These are phyloP conservation scores for Nebria salina DNA, from an alignment of 2,888 invertebrate genomes.

Conservation along the genomic window DNA sequence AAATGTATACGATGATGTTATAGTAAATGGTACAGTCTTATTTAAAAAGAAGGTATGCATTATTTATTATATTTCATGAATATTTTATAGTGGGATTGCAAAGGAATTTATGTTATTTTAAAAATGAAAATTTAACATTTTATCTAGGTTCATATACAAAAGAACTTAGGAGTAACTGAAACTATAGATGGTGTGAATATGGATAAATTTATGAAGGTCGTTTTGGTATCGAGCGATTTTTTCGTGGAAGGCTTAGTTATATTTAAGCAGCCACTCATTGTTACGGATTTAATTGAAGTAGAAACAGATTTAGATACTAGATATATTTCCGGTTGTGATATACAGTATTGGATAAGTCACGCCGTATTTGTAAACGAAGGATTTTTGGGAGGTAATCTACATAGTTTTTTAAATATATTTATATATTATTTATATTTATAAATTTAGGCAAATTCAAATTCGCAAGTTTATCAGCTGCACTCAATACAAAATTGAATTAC, in stretches of 20 bases:
- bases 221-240: constrained; percentile 58
- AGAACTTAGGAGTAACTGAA: constrained; percentile 54
- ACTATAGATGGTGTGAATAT: constrained; percentile 58
- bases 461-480: constrained; percentile 60
- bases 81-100: neutral
- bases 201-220: constrained; percentile 57
- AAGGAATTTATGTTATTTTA: neutral
- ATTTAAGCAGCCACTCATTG: constrained; percentile 58
- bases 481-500: constrained; percentile 59
- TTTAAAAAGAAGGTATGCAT: constrained; percentile 54
- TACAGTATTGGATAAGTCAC: constrained; percentile 61
- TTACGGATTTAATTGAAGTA: constrained; percentile 51
- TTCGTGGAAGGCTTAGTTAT: constrained; percentile 57
- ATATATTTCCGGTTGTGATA: constrained; percentile 59
- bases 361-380: constrained; percentile 62
- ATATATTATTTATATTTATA: constrained; percentile 5
- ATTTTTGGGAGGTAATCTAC: constrained; percentile 54
- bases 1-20: constrained; percentile 51
- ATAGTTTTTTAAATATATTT: neutral
- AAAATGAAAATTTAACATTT: neutral
- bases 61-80: neutral
- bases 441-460: constrained; percentile 61
- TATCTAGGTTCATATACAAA: constrained; percentile 55
- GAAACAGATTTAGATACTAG: constrained; percentile 56
- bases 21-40: constrained; percentile 50